Percentiles rank a stretch among this genome's conserved stretches.
phyloP scores from a whole-genome alignment of 2,888 invertebrate genomes.

The Carabus problematicus region DNA sequence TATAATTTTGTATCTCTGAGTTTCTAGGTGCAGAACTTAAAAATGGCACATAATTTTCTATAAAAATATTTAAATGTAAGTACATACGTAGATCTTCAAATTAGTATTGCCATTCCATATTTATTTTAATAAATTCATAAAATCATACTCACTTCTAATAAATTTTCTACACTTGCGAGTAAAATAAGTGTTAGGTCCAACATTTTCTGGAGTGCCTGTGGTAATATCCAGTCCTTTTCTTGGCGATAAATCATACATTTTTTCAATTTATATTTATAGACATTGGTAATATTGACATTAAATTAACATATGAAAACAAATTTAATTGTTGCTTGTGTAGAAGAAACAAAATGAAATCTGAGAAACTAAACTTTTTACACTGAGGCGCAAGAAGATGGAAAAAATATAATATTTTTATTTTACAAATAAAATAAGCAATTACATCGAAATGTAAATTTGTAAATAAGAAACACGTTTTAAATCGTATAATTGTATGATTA shows the following conservation, averaged over 20 bases:
- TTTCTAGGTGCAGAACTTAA: slow-evolving; percentile 42
- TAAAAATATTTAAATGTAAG: slow-evolving; percentile 23
- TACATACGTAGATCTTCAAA: not conserved
- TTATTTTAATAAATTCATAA: too few species aligned
- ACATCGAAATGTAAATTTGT: not conserved
- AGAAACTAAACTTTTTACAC: not conserved
- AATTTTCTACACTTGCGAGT: slow-evolving; percentile 30
- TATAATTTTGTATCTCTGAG: slow-evolving; percentile 4
- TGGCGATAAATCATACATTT: slow-evolving; percentile 46
- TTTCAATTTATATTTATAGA: slow-evolving; percentile 2
- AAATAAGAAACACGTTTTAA: not conserved
- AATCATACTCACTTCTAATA: slow-evolving; percentile 11
- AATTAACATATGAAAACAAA: not conserved
- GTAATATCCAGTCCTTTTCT: slow-evolving; percentile 39
- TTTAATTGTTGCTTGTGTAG: not conserved
- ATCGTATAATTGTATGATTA: too few species aligned
- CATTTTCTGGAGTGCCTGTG: slow-evolving; percentile 43
- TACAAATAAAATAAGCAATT: too few species aligned
- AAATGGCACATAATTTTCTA: slow-evolving; percentile 48
- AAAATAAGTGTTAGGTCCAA: slow-evolving; percentile 46
- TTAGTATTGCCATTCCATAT: slow-evolving; percentile 8
- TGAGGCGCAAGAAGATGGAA: not conserved
- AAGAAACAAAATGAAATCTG: not conserved
- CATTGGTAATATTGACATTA: too few species aligned
- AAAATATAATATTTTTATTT: not conserved